Evolutionary conservation across 2,888 invertebrate species (phyloP), one percentile per base, ranked within the genome.

Genomic region (Odiellus spinosus): DNA sequence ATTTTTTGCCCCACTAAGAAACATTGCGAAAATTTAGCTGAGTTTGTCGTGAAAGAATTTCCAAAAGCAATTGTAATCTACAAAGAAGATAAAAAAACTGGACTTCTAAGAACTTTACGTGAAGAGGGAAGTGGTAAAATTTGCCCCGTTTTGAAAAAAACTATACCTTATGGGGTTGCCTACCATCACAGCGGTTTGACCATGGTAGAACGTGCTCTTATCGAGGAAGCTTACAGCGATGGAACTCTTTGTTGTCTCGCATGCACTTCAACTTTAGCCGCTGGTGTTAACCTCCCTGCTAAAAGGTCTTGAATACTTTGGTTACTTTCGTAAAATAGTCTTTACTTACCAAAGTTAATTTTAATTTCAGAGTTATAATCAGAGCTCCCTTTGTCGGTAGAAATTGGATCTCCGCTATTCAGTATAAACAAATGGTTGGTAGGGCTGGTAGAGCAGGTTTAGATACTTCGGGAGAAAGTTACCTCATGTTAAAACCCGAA

Each of bases 231-330:
- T 21, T 52, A 48, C 32, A 36, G 43, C 2, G 46, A 20, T 39
- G 86, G 87, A 0, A 76, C 76, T n/a, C 67, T 96, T 33, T 82
- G 78, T 51, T 82, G 90, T 26, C 74, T 96, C 53, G 86, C 90
- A 63, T 93, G 91, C 63, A 96, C 95, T 0, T 91, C 93, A 1
- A 96, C 95, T 0, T 70, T 96, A 54, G 95, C 95, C n/a, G 93
- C 95, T 18, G 95, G 95, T 3, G 90, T 96, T 21, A 96, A 96
- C 73, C 72, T 96, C 56, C 95, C 95, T 12, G 93, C 93, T 1
- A 76, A 78, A 67, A 74, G 91, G 60, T 36, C 8, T 26, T 26
- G 5, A 26, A 26, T 26, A 26, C 26, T 26, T 26, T 26, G 8
- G 8, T 26, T 8, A 26, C 26, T 26, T 26, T 26, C n/a, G n/a